These are phyloP conservation scores for Diadegma fenestrale DNA, from an alignment of 2,888 invertebrate species.

Conservation along the genomic window DNA sequence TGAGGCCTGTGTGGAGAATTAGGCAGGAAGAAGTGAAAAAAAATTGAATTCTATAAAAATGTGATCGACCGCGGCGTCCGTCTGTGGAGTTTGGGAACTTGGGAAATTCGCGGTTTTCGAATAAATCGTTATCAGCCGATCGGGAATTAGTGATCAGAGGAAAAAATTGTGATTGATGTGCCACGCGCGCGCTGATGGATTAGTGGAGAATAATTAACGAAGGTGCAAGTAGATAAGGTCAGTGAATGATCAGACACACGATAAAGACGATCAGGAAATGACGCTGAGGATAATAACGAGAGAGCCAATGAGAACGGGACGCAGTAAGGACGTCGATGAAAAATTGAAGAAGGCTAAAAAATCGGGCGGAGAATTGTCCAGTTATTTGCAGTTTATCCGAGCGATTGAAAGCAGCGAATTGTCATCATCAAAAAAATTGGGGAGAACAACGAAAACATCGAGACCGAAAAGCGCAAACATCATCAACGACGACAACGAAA, in stretches of 20 bases:
- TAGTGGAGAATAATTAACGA: neutral
- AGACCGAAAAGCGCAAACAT: conserved; percentile 18
- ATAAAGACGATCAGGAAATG: conserved; percentile 57
- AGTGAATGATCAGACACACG: conserved; percentile 22
- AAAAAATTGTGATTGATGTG: neutral
- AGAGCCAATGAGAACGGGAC: conserved; percentile 31
- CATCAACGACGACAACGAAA: conserved; percentile 60
- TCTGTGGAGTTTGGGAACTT: neutral
- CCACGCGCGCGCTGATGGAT: neutral
- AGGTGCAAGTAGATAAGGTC: conserved; percentile 26
- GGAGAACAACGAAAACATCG: conserved; percentile 29
- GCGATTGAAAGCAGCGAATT: neutral
- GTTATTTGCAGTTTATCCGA: neutral
- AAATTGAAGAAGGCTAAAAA: conserved; percentile 27
- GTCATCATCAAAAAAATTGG: neutral
- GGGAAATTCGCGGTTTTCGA: neutral
- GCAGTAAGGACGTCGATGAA: conserved; percentile 6
- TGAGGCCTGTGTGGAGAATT: neutral
- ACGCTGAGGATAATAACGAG: conserved; percentile 49
- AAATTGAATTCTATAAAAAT: neutral
- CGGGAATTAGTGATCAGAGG: neutral
- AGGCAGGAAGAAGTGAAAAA: neutral
- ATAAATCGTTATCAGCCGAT: conserved; percentile 4
- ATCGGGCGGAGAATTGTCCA: conserved; percentile 15
- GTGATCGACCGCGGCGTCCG: neutral